phyloP scores from a whole-genome alignment of 2,888 invertebrate species.

The Halictus quadricinctus region DNA sequence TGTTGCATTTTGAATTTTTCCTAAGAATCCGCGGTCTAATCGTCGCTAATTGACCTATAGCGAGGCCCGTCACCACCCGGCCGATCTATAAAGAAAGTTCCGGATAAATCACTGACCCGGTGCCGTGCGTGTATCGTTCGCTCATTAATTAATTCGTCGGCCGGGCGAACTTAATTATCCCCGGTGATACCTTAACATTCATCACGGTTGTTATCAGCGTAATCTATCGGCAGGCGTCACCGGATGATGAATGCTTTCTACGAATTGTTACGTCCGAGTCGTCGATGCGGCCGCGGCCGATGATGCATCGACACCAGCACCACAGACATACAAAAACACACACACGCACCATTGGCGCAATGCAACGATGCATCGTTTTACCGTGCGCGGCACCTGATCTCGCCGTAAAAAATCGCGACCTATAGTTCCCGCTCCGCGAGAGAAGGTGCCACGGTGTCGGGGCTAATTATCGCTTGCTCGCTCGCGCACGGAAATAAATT shows the following conservation, averaged over 20 bases:
- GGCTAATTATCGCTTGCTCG: slow-evolving; percentile 61
- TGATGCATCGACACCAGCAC: slow-evolving; percentile 26
- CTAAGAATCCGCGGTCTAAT: too few relatives aligned
- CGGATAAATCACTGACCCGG: not conserved
- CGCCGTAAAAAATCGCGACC: slow-evolving; percentile 25
- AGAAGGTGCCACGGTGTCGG: slow-evolving; percentile 21
- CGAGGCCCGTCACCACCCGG: not conserved
- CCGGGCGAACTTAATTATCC: slow-evolving; percentile 27
- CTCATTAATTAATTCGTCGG: slow-evolving; percentile 38
- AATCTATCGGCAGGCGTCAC: slow-evolving; percentile 33
- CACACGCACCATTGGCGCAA: too few relatives aligned
- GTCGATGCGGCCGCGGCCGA: slow-evolving; percentile 5
- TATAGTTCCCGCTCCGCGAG: slow-evolving; percentile 1
- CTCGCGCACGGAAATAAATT: slow-evolving; percentile 62
- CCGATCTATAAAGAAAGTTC: not conserved
- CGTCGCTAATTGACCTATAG: not conserved
- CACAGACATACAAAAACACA: too few relatives aligned
- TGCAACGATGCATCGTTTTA: not conserved
- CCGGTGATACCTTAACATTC: slow-evolving; percentile 17
- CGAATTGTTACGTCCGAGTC: slow-evolving; percentile 20
- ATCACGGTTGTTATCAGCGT: slow-evolving; percentile 20
- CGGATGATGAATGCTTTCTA: slow-evolving; percentile 39
- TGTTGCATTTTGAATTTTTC: too few relatives aligned
- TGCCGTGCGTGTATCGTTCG: slow-evolving; percentile 18
- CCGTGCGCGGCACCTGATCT: slow-evolving; percentile 14